These are phyloP conservation scores for Menidia beryllina DNA, from an alignment of 2,113 vertebrate genomes.

Conservation along the genomic window DNA sequence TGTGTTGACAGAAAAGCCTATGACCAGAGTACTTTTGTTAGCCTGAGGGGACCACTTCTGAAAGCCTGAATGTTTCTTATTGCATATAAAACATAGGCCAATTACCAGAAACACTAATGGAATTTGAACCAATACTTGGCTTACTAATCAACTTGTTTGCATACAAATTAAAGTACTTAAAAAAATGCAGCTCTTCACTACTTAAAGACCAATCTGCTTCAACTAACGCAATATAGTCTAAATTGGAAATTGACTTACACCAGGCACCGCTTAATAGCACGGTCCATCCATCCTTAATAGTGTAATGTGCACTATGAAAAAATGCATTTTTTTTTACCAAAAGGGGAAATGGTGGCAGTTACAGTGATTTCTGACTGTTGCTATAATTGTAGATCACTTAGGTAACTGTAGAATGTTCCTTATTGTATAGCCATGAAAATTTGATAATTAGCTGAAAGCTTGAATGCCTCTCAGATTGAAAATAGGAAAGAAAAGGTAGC, in stretches of 20 bases:
- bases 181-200: constrained; percentile 65
- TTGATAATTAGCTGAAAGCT: constrained; percentile 66
- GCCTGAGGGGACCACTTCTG: constrained; percentile 54
- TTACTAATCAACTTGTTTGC: constrained; percentile 77
- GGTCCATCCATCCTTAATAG: constrained; percentile 58
- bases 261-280: constrained; percentile 43
- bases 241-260: constrained; percentile 73
- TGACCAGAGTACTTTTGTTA: constrained; percentile 40
- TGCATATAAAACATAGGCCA: constrained; percentile 76
- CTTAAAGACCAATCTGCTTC: constrained; percentile 71
- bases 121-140: constrained; percentile 72
- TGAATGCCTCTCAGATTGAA: constrained; percentile 45
- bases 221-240: constrained; percentile 61
- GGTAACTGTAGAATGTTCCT: constrained; percentile 57
- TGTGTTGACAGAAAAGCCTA: constrained; percentile 42
- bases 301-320: constrained; percentile 51
- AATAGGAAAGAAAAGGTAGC: constrained; percentile 37
- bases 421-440: constrained; percentile 57
- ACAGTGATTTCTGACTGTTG: constrained; percentile 64
- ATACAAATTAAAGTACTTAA: constrained; percentile 78
- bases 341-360: constrained; percentile 64
- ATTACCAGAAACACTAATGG: constrained; percentile 75
- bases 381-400: constrained; percentile 70
- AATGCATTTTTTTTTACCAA: constrained; percentile 54
- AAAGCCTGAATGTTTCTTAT: constrained; percentile 59